Evolutionary conservation across 2,797 vertebrate genomes (phyloP).

Genomic region (Mionectes olivaceus): DNA sequence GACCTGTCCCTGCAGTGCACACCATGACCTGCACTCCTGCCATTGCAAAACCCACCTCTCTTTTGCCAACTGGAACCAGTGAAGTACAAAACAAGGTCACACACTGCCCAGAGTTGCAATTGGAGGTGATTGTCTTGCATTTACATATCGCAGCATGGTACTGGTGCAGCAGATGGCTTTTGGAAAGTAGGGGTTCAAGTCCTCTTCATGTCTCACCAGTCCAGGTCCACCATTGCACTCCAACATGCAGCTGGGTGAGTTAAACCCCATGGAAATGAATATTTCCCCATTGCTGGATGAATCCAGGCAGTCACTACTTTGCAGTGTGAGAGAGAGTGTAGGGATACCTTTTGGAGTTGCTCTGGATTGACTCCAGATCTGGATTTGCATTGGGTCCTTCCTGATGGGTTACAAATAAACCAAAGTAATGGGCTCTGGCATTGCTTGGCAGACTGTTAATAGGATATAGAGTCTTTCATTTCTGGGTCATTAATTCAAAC

Average conservation of each 20-base stretch:
- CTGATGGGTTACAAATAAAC: slow-evolving; percentile 36
- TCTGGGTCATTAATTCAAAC: slow-evolving; percentile 54
- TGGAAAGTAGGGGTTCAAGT: neutral
- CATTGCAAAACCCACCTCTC: neutral
- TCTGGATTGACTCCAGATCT: slow-evolving; percentile 46
- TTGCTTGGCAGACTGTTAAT: slow-evolving; percentile 41
- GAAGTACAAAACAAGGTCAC: neutral
- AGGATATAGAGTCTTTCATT: slow-evolving; percentile 44
- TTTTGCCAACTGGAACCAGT: neutral
- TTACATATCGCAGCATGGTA: fast-evolving
- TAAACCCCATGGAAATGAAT: neutral
- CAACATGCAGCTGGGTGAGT: fast-evolving
- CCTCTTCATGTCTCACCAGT: neutral
- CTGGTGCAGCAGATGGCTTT: neutral
- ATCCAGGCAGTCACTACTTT: fast-evolving
- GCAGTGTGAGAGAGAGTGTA: neutral
- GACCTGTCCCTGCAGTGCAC: neutral
- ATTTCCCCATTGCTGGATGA: neutral
- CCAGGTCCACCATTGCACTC: fast-evolving
- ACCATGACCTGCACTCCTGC: neutral
- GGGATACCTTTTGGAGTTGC: neutral
- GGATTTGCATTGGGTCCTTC: slow-evolving; percentile 42
- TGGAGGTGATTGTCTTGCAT: neutral
- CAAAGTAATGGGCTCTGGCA: slow-evolving; percentile 34
- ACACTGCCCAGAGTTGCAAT: neutral